Evolutionary conservation across 2,113 vertebrate species (phyloP), one percentile per base, ranked within the genome.

Genomic region (Pogona vitticeps): DNA sequence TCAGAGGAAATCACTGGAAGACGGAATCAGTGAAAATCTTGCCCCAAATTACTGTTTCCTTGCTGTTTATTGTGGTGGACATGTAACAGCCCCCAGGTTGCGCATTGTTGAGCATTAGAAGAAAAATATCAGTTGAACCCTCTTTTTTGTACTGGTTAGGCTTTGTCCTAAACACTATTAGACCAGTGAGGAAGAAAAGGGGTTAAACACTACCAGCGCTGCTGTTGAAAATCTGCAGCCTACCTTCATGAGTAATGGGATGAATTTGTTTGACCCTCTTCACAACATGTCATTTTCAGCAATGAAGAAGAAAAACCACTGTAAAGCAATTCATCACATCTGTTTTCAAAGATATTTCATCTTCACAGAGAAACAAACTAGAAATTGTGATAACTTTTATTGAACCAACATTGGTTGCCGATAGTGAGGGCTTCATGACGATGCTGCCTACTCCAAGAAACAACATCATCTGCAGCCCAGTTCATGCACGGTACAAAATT

Each of bases 251-350:
- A 84, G 36, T 28, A 17, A 14, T 6, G 85, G 59, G 23, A 56
- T 90, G 72, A 90, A 87, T 82, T 84, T 38, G 33, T 18, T 91
- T 91, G 75, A 84, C 40, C 67, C 86, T 78, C 73, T 84, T 85
- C 78, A 68, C 89, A 6, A 21, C 65, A 85, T 92, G 67, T 59
- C 65, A 88, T 93, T 28, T 76, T 21, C 90, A 92, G 42, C 77
- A 38, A 67, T 38, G 52, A 76, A 83, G 42, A 90, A 78, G 31
- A 65, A 72, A 80, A 83, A 38, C 77, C 58, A 61, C 61, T 80
- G 58, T 68, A 83, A 88, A 86, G 20, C 89, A 86, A 12, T 80
- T 84, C 87, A 75, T 88, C 77, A 86, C 52, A 86, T 65, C 21
- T 76, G 15, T 46, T 68, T 0, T 88, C 86, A 86, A 1, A 82